Evolutionary conservation across 2,113 vertebrate species (phyloP).

Genomic region (Amazona guildingii): DNA sequence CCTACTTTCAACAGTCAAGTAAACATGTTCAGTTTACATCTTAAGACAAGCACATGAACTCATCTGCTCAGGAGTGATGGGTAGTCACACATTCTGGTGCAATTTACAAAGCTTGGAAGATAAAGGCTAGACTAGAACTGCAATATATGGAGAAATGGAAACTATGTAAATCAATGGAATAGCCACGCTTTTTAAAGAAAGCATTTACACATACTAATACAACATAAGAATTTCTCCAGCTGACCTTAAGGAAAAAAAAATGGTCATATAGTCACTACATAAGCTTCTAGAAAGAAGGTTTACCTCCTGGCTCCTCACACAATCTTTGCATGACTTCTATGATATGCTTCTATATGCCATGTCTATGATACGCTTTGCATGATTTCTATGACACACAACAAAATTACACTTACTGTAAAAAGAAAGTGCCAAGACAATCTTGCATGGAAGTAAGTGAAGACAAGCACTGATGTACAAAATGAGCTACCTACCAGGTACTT

Average conservation of each 20-base stretch:
- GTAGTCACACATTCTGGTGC: neutral
- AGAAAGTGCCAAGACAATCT: neutral
- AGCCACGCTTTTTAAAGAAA: neutral
- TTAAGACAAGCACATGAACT: neutral
- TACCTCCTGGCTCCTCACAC: neutral
- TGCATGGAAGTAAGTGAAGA: neutral
- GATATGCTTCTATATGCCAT: neutral
- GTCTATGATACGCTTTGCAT: neutral
- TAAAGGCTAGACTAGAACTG: neutral
- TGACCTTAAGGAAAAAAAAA: neutral
- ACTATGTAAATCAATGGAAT: neutral
- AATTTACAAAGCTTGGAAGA: constrained; percentile 21
- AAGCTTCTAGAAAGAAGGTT: neutral
- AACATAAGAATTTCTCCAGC: neutral
- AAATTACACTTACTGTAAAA: neutral
- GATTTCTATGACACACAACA: neutral
- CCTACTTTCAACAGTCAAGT: neutral
- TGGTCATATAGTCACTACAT: neutral
- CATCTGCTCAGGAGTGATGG: neutral
- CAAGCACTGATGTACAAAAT: neutral
- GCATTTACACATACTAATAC: neutral
- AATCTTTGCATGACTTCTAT: neutral
- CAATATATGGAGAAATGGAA: neutral
- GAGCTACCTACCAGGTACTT: neutral
- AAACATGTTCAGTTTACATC: neutral